Conservation (phyloP, 2,113 vertebrate species). For the Collichthys lucidus region DNA sequence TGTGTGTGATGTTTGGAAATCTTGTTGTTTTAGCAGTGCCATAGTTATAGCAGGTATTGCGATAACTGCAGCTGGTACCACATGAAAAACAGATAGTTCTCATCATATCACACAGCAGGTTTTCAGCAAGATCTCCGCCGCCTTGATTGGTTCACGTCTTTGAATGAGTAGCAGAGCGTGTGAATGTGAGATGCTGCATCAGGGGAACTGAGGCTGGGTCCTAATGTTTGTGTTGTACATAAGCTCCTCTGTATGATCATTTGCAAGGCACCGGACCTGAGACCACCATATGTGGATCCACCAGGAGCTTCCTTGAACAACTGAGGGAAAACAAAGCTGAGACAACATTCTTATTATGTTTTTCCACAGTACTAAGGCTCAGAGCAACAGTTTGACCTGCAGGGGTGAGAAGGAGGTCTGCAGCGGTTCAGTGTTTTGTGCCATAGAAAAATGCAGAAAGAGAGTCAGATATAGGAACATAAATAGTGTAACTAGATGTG, state of each 20-base stretch:
- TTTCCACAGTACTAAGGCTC: conserved; percentile 24
- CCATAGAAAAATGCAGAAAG: neutral
- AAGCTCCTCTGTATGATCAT: conserved; percentile 3
- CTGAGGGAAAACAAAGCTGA: conserved; percentile 73
- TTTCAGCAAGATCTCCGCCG: neutral
- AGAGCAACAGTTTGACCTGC: conserved; percentile 9
- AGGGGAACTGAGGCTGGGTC: neutral
- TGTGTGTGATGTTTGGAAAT: neutral
- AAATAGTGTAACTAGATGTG: neutral
- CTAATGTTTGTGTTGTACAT: neutral
- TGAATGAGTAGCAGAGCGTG: neutral
- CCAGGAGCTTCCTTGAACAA: conserved; percentile 29
- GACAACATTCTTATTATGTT: conserved; percentile 59
- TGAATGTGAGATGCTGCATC: neutral
- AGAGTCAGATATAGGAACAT: neutral
- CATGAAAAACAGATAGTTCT: conserved; percentile 11
- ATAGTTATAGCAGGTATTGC: neutral
- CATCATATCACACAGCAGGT: conserved; percentile 33
- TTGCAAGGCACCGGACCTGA: conserved; percentile 24
- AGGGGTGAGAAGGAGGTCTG: conserved; percentile 10
- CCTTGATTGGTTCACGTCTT: neutral
- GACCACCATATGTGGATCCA: conserved; percentile 38
- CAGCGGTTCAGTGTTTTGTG: neutral
- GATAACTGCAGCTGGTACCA: neutral
- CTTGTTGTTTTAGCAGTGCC: too few relatives aligned